Base-by-base conservation (phyloP, 1,140 invertebrate species). In the Parasteatoda tepidariorum region DNA sequence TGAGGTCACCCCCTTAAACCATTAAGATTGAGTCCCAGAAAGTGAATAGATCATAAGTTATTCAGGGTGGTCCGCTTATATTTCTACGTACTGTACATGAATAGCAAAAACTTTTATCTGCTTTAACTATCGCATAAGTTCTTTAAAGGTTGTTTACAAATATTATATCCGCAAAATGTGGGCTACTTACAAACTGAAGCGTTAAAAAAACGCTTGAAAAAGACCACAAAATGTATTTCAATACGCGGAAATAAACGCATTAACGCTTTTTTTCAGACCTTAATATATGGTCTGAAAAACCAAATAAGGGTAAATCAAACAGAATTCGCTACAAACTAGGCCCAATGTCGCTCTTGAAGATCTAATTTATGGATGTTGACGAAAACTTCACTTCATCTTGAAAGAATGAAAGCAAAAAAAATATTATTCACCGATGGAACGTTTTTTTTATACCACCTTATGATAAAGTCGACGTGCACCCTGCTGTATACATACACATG, bases 331-430 rank as follows among this genome's bases (percentile, higher is more conserved):
- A 22, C 18, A 22, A 59, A 59, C 24, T n/a, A 26, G 18, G 24
- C 18, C 18, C 13, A n/a, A 18, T 26, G 24, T 67, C 9, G n/a
- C 31, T 67, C 64, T 71, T 71, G 68, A 71, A 55, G 68, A 71
- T 22, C 68, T 71, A 71, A 71, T 71, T 71, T 71, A 71, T 71
- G 68, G 68, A 71, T 71, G 68, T 71, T 71, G 68, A 71, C 68
- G 68, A 71, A 71, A 54, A 71, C 41, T 48, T n/a, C 66, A 68
- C 26, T 24, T 30, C 26, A 64, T 41, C 31, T 18, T 13, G 38
- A 48, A 48, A 48, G 38, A 67, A 67, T 33, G 31, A 34, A 9
- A n/a, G 18, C 31, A 48, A 48, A 48, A n/a, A n/a, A 48, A 48
- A 48, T 48, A 48, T 48, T 48, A 1, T 48, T 48, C 38, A 13